Percentiles rank a stretch among this genome's conserved stretches.
These are phyloP conservation scores for Drosophila antonietae DNA, from an alignment of 2,888 invertebrate genomes.

Conservation along the genomic window DNA sequence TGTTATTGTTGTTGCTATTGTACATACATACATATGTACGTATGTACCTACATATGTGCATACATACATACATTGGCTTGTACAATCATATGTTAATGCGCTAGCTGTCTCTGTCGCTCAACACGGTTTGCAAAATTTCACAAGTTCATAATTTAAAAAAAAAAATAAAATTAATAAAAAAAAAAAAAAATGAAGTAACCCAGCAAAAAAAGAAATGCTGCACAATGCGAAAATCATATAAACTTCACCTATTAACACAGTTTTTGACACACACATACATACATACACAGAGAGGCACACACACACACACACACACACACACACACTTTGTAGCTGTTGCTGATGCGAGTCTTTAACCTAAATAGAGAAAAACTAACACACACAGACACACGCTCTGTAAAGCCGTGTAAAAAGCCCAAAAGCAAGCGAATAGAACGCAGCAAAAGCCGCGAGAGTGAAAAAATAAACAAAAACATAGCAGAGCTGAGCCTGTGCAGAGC, in stretches of 20 bases:
- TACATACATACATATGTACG: neutral
- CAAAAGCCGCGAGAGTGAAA: slow-evolving; percentile 12
- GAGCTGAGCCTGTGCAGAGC: neutral
- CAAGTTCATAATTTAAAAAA: slow-evolving; percentile 18
- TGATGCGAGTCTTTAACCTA: slow-evolving; percentile 64
- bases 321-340: slow-evolving; percentile 1
- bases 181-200: neutral
- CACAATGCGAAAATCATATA: slow-evolving; percentile 48
- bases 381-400: slow-evolving; percentile 1
- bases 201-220: slow-evolving; percentile 26
- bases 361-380: slow-evolving; percentile 37
- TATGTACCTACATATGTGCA: neutral
- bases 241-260: slow-evolving; percentile 76
- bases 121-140: neutral
- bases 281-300: neutral
- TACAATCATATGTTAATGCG: slow-evolving; percentile 9
- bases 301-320: neutral
- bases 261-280: slow-evolving; percentile 35
- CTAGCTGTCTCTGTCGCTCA: neutral
- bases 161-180: too few relatives aligned
- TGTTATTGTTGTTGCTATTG: neutral
- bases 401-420: slow-evolving; percentile 18
- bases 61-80: neutral
- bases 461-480: neutral
- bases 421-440: slow-evolving; percentile 19